A percentile compares a stretch with the other conserved stretches of the same genome.
Conservation (phyloP, 2,797 vertebrate species). For the Labeo calbasu region DNA sequence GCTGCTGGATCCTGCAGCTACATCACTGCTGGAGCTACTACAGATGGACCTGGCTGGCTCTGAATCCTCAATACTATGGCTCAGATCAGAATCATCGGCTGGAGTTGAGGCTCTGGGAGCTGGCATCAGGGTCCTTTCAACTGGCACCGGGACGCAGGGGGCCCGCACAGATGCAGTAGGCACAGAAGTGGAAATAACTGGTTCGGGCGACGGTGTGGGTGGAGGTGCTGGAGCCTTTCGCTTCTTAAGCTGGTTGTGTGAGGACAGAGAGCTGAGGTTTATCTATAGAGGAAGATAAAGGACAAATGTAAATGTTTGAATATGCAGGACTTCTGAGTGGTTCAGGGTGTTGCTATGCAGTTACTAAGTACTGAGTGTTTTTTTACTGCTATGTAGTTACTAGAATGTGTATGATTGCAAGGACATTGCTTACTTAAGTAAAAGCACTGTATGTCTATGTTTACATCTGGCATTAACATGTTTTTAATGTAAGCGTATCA, state of each 20-base stretch:
- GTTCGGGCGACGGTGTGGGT: constrained; percentile 70
- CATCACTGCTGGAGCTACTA: constrained; percentile 62
- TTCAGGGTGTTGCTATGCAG: background rate
- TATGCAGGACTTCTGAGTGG: background rate
- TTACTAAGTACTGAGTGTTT: background rate
- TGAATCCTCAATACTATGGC: constrained; percentile 75
- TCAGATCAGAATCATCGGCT: constrained; percentile 72
- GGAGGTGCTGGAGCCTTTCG: constrained; percentile 88
- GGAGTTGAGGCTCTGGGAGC: constrained; percentile 30
- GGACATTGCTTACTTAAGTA: background rate
- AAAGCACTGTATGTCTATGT: background rate
- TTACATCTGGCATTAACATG: background rate
- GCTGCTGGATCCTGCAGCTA: constrained; percentile 50
- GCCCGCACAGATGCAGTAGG: constrained; percentile 65
- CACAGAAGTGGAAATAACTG: constrained; percentile 58
- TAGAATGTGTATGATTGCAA: background rate
- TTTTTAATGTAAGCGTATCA: background rate
- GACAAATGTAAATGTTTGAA: constrained; percentile 27
- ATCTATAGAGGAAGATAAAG: constrained; percentile 70
- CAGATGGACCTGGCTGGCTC: constrained; percentile 65
- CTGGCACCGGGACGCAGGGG: constrained; percentile 72
- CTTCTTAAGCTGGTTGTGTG: constrained; percentile 87
- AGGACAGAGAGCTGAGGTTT: constrained; percentile 74
- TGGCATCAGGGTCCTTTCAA: constrained; percentile 54
- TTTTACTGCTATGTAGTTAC: background rate